Percentiles rank a stretch among this genome's conserved stretches.
phyloP scores from a whole-genome alignment of 2,797 vertebrate species.

The Squalus acanthias region DNA sequence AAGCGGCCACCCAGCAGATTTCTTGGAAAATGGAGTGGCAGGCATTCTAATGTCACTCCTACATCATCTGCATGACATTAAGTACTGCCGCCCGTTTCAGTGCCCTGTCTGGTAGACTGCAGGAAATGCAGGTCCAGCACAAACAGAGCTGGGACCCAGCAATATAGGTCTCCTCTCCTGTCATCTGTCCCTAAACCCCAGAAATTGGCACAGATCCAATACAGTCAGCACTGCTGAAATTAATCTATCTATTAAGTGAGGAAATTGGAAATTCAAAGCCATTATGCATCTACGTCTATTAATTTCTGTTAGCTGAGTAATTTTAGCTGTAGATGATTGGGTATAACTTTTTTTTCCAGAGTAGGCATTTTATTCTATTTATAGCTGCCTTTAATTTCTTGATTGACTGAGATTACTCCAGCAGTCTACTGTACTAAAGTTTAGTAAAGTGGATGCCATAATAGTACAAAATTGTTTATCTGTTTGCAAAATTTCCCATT shows the following conservation, averaged over 20 bases:
- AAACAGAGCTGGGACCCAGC: not conserved
- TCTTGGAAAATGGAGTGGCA: not conserved
- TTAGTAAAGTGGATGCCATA: not conserved
- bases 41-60: not conserved
- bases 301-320: not conserved
- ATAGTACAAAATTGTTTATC: not conserved
- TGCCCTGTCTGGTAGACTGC: not conserved
- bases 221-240: not conserved
- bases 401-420: not conserved
- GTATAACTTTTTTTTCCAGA: not conserved
- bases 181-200: not conserved
- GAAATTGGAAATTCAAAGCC: not conserved
- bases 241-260: not conserved
- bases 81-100: not conserved
- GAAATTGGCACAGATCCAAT: not conserved
- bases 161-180: not conserved
- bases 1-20: not conserved
- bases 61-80: not conserved
- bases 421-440: not conserved
- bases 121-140: too few relatives aligned
- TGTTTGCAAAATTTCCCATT: not conserved
- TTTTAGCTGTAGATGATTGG: not conserved
- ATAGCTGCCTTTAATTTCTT: not conserved
- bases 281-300: not conserved
- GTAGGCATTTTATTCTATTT: constrained; percentile 8